phyloP scores from a whole-genome alignment of 2,797 vertebrate species.

The Microctenopoma stevenorrisi region DNA sequence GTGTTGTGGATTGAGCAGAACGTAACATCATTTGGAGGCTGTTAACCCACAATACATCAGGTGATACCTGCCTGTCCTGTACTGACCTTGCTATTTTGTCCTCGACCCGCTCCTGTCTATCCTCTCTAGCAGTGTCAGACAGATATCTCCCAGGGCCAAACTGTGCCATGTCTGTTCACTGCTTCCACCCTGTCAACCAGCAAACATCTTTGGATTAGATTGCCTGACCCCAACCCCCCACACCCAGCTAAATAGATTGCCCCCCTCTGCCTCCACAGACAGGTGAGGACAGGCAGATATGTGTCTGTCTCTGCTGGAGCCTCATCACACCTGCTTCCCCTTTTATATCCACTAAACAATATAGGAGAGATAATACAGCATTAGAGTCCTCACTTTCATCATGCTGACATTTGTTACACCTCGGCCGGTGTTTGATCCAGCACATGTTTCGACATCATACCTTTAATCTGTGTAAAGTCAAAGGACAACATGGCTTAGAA shows the following conservation, averaged over 20 bases:
- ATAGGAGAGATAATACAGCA: constrained; percentile 68
- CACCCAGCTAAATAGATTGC: constrained; percentile 55
- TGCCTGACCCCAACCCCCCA: constrained; percentile 35
- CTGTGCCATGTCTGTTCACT: constrained; percentile 63
- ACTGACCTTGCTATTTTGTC: constrained; percentile 71
- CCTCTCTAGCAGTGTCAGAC: constrained; percentile 57
- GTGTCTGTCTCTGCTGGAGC: constrained; percentile 55
- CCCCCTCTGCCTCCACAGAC: constrained; percentile 27
- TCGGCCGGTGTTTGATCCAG: constrained; percentile 55
- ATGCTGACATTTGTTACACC: constrained; percentile 73
- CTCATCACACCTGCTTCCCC: constrained; percentile 69
- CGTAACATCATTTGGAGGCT: constrained; percentile 45
- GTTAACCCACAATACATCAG: constrained; percentile 69
- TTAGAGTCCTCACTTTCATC: constrained; percentile 75
- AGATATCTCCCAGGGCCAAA: constrained; percentile 73
- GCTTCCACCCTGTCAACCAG: constrained; percentile 73
- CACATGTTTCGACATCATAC: constrained; percentile 71
- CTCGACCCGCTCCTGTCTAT: constrained; percentile 50
- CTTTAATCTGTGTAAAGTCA: constrained; percentile 78
- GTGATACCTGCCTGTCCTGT: constrained; percentile 66
- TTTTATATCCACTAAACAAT: constrained; percentile 56
- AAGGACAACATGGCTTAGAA: constrained; percentile 62
- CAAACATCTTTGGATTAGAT: constrained; percentile 74
- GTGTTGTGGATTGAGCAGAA: constrained; percentile 25
- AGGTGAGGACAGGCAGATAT: constrained; percentile 64